Evolutionary conservation across 2,797 vertebrate species (phyloP).

Genomic region (Scyliorhinus canicula): DNA sequence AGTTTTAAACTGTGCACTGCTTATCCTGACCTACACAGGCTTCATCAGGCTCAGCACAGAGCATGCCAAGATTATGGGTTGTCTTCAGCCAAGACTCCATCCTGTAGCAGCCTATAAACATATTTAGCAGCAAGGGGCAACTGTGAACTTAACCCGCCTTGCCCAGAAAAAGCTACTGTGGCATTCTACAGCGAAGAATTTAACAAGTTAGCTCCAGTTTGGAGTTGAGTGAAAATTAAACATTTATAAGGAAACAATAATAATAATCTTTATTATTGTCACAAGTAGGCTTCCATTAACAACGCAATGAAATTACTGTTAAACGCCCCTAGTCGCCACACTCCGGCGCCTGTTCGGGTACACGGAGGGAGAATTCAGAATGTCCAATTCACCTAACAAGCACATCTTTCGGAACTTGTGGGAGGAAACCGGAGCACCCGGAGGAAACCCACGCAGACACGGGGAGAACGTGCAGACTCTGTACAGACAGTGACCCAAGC

Average conservation of each 20-base stretch:
- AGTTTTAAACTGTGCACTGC: neutral
- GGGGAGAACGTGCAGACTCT: too few species aligned
- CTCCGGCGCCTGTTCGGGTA: too few species aligned
- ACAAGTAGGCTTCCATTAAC: too few species aligned
- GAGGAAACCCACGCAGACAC: too few species aligned
- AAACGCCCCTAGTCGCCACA: too few species aligned
- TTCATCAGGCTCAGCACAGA: neutral
- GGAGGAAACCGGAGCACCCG: too few species aligned
- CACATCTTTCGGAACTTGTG: too few species aligned
- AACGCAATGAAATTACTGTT: too few species aligned
- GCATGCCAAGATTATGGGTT: neutral
- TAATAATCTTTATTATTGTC: too few species aligned
- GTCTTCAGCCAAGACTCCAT: neutral
- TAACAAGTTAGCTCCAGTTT: neutral
- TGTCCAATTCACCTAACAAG: too few species aligned
- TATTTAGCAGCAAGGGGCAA: neutral
- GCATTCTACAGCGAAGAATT: neutral
- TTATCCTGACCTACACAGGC: neutral
- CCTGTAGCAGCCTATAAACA: neutral
- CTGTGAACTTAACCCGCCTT: neutral
- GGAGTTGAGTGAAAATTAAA: neutral
- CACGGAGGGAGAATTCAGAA: too few species aligned
- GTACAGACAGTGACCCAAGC: too few species aligned
- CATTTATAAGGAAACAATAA: neutral
- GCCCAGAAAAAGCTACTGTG: neutral